Evolutionary conservation across 2,113 vertebrate genomes (phyloP).

Genomic region (Lophius piscatorius): DNA sequence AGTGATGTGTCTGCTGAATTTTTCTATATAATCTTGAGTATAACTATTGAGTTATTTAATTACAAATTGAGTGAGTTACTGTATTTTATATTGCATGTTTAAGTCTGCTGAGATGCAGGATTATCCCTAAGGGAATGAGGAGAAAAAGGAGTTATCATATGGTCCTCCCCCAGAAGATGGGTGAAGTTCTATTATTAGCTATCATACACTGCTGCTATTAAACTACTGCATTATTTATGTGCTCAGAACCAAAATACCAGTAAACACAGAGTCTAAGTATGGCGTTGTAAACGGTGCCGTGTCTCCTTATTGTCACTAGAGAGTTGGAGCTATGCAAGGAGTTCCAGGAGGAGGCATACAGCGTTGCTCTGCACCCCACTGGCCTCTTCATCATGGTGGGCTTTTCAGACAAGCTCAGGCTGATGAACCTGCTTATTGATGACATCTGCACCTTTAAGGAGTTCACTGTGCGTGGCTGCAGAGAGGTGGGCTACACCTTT

Average conservation of each 20-base stretch:
- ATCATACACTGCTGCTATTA: no score
- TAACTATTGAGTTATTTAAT: no score
- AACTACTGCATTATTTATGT: not conserved
- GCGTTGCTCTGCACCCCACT: conserved; percentile 91
- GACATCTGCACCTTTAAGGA: conserved; percentile 89
- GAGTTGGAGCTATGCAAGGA: conserved; percentile 88
- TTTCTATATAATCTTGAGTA: no score
- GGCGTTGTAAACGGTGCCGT: no score
- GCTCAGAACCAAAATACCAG: no score
- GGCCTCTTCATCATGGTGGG: conserved; percentile 91
- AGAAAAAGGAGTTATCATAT: no score
- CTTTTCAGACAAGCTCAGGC: conserved; percentile 90
- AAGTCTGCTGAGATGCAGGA: not conserved
- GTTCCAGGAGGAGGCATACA: conserved; percentile 87
- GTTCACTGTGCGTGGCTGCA: conserved; percentile 88
- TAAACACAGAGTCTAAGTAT: no score
- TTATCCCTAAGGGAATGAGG: not conserved
- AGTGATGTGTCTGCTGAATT: no score
- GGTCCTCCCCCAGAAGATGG: no score
- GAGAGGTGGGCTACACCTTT: conserved; percentile 83
- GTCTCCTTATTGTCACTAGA: conserved; percentile 64
- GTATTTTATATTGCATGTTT: not conserved
- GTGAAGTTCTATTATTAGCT: no score
- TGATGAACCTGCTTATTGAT: conserved; percentile 91
- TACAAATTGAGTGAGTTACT: not conserved